Conservation (phyloP, 2,113 vertebrate genomes). For the Gallinago paraguaiae region DNA sequence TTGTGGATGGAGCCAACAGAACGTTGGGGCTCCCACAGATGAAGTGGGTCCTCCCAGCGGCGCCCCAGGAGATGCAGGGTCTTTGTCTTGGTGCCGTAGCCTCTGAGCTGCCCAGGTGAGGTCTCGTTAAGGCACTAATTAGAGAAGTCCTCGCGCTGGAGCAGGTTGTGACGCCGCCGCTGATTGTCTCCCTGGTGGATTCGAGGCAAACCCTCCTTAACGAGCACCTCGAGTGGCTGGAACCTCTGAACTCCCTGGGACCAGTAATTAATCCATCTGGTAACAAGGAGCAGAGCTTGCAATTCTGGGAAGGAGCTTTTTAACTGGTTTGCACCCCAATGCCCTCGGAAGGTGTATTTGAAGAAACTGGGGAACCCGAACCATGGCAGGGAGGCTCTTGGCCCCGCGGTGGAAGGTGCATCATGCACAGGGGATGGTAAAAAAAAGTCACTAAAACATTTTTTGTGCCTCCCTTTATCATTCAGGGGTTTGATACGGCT, state of each 20-base stretch:
- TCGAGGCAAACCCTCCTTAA: slow-evolving; percentile 75
- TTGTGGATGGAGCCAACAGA: background rate
- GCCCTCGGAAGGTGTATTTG: background rate
- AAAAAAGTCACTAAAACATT: background rate
- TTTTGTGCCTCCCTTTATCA: background rate
- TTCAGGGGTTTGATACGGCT: background rate
- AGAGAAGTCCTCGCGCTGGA: slow-evolving; percentile 67
- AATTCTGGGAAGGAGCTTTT: slow-evolving; percentile 39
- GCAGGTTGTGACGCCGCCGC: slow-evolving; percentile 60
- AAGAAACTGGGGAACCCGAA: background rate
- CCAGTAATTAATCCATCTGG: slow-evolving; percentile 88
- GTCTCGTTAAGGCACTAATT: slow-evolving; percentile 76
- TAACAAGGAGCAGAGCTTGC: slow-evolving; percentile 30
- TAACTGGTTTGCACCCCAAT: slow-evolving; percentile 30
- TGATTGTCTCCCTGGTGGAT: slow-evolving; percentile 88
- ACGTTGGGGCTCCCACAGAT: rapidly evolving
- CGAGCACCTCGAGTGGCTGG: slow-evolving; percentile 69
- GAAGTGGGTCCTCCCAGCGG: background rate
- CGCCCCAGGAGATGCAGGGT: background rate
- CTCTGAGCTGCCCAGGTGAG: background rate
- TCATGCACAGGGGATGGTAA: background rate
- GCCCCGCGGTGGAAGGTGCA: background rate
- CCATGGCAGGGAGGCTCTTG: rapidly evolving
- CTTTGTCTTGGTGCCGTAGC: background rate
- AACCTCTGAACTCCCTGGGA: slow-evolving; percentile 76